phyloP scores from a whole-genome alignment of 2,888 invertebrate species.

The Myopa testacea region DNA sequence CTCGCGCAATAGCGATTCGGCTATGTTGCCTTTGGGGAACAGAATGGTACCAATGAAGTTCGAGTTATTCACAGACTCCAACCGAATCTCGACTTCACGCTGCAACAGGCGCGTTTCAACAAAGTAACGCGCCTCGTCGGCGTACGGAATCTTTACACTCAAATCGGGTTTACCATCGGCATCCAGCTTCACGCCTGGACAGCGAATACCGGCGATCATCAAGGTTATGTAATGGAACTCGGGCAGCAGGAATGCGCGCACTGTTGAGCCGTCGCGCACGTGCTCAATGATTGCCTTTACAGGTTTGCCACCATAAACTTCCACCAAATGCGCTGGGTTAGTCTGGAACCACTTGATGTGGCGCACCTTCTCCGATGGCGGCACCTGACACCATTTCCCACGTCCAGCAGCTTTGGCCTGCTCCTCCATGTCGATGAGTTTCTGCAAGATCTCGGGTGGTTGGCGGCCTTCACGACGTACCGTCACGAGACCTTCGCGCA shows the following conservation, averaged over 20 bases:
- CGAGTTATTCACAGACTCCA: conserved; percentile 93
- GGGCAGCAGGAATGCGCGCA: conserved; percentile 90
- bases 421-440: conserved; percentile 88
- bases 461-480: conserved; percentile 79
- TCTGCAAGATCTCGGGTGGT: conserved; percentile 76
- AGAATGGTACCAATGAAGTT: conserved; percentile 94
- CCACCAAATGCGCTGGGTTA: conserved; percentile 84
- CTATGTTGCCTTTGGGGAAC: conserved; percentile 94
- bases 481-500: conserved; percentile 89
- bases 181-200: conserved; percentile 84
- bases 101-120: conserved; percentile 93
- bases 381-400: conserved; percentile 79
- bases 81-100: conserved; percentile 86
- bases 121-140: conserved; percentile 94
- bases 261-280: conserved; percentile 96
- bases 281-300: conserved; percentile 95
- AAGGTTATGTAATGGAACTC: conserved; percentile 92
- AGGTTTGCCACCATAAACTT: conserved; percentile 86
- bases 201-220: conserved; percentile 94
- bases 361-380: conserved; percentile 78
- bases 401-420: conserved; percentile 87
- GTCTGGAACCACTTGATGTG: conserved; percentile 92
- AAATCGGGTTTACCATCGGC: conserved; percentile 79
- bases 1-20: conserved; percentile 88
- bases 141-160: conserved; percentile 75